phyloP scores from a whole-genome alignment of 2,113 vertebrate genomes.

The Stegostoma tigrinum region DNA sequence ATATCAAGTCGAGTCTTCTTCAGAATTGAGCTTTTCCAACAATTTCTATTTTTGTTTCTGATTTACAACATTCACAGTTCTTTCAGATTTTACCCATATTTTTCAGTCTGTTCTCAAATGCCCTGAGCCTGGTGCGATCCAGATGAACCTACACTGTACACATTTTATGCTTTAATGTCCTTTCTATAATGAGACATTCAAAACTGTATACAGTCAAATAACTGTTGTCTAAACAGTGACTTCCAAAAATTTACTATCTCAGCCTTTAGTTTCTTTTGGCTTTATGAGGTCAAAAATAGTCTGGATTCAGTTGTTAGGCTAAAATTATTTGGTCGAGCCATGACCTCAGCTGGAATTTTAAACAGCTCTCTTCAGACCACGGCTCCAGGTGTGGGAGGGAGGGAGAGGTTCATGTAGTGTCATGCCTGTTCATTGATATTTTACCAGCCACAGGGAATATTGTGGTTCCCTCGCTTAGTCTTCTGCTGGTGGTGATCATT shows the following conservation, averaged over 20 bases:
- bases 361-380: neutral
- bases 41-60: too few species aligned
- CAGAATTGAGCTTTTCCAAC: too few species aligned
- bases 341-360: neutral
- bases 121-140: neutral
- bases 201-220: neutral
- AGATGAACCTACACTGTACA: neutral
- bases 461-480: too few species aligned
- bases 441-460: too few species aligned
- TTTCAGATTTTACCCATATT: neutral
- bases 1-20: too few species aligned
- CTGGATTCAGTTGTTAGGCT: neutral
- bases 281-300: neutral
- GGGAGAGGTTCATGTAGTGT: too few species aligned
- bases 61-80: too few species aligned
- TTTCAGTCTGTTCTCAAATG: neutral
- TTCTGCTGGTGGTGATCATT: too few species aligned
- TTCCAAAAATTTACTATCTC: neutral
- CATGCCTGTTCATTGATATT: too few species aligned
- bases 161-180: neutral
- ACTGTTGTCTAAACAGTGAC: neutral
- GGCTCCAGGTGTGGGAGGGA: too few species aligned
- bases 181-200: neutral
- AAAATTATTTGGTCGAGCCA: neutral
- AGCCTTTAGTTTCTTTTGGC: neutral